A percentile compares a stretch with the other conserved stretches of the same genome.
These are phyloP conservation scores for Ophiodon elongatus DNA, from an alignment of 2,113 vertebrate genomes.

Conservation along the genomic window DNA sequence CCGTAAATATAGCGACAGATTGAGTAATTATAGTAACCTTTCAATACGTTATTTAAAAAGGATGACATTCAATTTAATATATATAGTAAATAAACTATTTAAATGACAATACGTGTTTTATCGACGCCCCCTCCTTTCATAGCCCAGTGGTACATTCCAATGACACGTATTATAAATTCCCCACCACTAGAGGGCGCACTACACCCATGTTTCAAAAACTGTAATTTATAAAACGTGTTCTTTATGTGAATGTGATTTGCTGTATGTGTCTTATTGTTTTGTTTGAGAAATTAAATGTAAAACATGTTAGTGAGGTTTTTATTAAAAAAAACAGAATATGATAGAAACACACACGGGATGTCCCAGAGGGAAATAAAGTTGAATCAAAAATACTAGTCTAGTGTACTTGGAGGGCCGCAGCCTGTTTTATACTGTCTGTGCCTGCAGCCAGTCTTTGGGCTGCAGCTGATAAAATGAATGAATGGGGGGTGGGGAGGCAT, in stretches of 20 bases:
- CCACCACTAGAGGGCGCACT: conserved; percentile 27
- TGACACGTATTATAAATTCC: not conserved
- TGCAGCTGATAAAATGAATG: not conserved
- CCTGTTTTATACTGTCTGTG: not conserved
- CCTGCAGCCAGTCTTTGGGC: not conserved
- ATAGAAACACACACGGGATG: not conserved
- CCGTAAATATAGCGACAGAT: fast-evolving
- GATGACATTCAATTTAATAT: not conserved
- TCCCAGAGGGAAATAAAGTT: not conserved
- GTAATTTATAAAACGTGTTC: not conserved
- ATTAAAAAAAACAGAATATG: too few species aligned
- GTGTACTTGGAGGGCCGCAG: not conserved
- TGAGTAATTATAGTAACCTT: fast-evolving
- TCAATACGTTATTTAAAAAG: fast-evolving
- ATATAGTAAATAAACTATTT: not conserved
- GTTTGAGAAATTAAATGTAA: not conserved
- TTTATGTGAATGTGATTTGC: not conserved
- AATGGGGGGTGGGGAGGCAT: not conserved
- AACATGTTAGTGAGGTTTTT: not conserved
- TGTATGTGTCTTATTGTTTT: not conserved
- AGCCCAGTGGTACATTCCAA: conserved; percentile 52
- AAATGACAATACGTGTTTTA: not conserved
- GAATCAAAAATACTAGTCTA: not conserved
- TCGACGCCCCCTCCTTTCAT: not conserved
- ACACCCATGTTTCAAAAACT: not conserved